Percentiles rank a stretch among this genome's conserved stretches.
These are phyloP conservation scores for Trimorus sp. DNA, from an alignment of 2,888 invertebrate genomes.

Conservation along the genomic window DNA sequence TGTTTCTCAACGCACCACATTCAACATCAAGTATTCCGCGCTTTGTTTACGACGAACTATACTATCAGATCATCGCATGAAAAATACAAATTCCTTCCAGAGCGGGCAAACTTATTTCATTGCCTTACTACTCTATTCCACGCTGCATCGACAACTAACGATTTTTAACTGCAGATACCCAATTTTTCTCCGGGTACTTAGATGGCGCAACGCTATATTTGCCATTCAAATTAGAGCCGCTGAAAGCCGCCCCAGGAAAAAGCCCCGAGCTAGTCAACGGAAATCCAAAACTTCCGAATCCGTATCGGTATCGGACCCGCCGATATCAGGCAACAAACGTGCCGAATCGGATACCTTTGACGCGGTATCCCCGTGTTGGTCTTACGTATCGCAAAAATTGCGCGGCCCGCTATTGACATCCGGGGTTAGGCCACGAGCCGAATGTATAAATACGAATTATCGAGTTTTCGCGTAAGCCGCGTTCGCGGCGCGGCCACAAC, in stretches of 20 bases:
- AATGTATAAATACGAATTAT: slow-evolving; percentile 63
- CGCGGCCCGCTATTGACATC: slow-evolving; percentile 24
- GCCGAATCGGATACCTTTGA: slow-evolving; percentile 12
- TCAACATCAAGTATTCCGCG: too few relatives aligned
- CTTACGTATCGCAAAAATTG: slow-evolving; percentile 8
- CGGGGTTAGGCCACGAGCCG: slow-evolving; percentile 34
- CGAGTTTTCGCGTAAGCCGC: slow-evolving; percentile 61
- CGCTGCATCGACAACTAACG: too few relatives aligned
- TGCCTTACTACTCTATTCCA: too few relatives aligned
- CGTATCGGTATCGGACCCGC: slow-evolving; percentile 7
- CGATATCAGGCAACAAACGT: slow-evolving; percentile 1
- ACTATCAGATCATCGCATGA: too few relatives aligned
- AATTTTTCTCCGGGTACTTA: too few relatives aligned
- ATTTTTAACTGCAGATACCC: too few relatives aligned
- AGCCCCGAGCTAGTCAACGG: not conserved
- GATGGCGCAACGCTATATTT: slow-evolving; percentile 19
- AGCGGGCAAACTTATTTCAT: too few relatives aligned
- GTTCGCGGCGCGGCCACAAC: slow-evolving; percentile 47
- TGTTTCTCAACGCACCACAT: too few relatives aligned
- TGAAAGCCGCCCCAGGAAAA: not conserved
- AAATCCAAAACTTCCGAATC: slow-evolving; percentile 13
- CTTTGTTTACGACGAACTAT: too few relatives aligned
- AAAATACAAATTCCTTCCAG: too few relatives aligned
- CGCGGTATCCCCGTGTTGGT: not conserved
- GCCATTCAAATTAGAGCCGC: slow-evolving; percentile 23